Evolutionary conservation across 1,140 invertebrate species (phyloP).

Genomic region (Delia radicum): DNA sequence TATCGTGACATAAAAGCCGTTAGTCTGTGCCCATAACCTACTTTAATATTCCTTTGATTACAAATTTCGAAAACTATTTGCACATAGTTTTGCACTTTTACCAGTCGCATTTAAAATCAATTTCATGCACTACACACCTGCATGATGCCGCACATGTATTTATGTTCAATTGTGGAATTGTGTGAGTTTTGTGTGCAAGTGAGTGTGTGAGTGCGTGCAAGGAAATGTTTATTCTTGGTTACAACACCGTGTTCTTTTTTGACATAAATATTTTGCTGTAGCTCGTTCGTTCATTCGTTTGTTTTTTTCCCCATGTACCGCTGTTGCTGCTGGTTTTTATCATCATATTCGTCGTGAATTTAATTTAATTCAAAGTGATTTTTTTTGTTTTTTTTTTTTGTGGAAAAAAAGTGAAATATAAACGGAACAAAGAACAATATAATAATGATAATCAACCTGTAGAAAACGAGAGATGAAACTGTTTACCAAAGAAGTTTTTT

Average conservation of each 20-base stretch:
- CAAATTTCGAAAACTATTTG: too few species aligned
- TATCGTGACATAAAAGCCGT: too few species aligned
- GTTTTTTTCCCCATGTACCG: background rate
- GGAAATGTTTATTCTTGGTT: background rate
- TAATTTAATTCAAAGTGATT: constrained; percentile 5
- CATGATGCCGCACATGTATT: background rate
- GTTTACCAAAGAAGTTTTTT: background rate
- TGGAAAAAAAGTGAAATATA: background rate
- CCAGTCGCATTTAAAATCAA: background rate
- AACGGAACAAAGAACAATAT: background rate
- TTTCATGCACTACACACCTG: background rate
- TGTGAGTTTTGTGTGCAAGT: background rate
- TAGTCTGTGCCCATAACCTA: too few species aligned
- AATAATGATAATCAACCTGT: background rate
- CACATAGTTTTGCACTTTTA: background rate
- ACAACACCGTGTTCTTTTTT: background rate
- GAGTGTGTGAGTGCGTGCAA: background rate
- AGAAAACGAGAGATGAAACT: background rate
- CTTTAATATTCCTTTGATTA: too few species aligned
- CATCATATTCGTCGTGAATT: background rate
- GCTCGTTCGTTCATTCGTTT: too few species aligned
- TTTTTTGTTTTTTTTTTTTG: too few species aligned
- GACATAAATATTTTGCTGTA: background rate
- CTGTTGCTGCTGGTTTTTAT: background rate
- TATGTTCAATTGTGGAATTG: background rate